Conservation (phyloP, 1,140 invertebrate species). For the Panulirus ornatus region DNA sequence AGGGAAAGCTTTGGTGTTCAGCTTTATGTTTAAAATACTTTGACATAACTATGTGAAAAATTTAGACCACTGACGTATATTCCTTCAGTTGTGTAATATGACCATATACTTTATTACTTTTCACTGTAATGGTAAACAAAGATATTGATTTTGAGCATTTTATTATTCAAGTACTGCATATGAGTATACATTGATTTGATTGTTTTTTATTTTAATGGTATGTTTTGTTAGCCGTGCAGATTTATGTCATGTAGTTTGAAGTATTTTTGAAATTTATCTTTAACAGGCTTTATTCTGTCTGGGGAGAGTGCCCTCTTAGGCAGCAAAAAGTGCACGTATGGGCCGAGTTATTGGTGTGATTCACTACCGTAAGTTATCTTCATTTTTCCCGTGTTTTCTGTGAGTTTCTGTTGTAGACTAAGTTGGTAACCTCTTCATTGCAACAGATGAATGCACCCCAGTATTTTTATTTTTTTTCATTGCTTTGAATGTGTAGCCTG, state of each 20-base stretch:
- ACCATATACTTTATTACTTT: not conserved
- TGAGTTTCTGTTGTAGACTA: too few species aligned
- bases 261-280: too few species aligned
- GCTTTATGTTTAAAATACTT: too few species aligned
- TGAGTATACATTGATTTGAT: not conserved
- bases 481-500: too few species aligned
- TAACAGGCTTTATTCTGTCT: constrained; percentile 28
- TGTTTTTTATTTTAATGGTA: not conserved
- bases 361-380: constrained; percentile 78
- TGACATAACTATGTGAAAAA: too few species aligned
- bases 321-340: constrained; percentile 85
- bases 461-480: too few species aligned
- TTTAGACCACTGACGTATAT: too few species aligned
- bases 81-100: too few species aligned
- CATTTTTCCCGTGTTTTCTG: too few species aligned
- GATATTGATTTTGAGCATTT: not conserved
- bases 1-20: too few species aligned
- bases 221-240: not conserved
- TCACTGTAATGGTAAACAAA: not conserved
- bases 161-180: not conserved
- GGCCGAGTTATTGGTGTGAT: constrained; percentile 89
- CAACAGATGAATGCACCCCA: too few species aligned
- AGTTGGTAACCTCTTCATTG: too few species aligned
- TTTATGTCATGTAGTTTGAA: not conserved
- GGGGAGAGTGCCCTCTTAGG: constrained; percentile 75